Evolutionary conservation across 2,113 vertebrate species (phyloP), one percentile per base, ranked within the genome.

Genomic region (Miniopterus natalensis): DNA sequence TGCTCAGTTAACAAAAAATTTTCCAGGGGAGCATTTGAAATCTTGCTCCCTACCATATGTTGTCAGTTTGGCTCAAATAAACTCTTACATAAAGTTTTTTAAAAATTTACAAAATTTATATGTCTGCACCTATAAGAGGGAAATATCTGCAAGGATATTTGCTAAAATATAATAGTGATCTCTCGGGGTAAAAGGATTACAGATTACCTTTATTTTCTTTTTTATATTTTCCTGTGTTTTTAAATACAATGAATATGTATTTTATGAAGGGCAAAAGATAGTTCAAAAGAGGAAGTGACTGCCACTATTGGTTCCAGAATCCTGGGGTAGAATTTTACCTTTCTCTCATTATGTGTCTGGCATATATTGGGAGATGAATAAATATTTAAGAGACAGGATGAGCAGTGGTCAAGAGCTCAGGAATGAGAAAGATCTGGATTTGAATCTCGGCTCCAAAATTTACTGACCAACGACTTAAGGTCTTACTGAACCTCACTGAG

Each of bases 311-410:
- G 15, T 90, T 90, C 31, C 13, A 83, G 51, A 95, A 79, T 68
- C 20, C 77, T 75, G 36, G 9, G 9, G 57, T 59, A 29, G 49
- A 91, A 95, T 85, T 88, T 80, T 92, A 84, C 66, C 15, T 65
- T 84, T 83, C 31, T 70, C 47, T 78, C n/a, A 68, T 25, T 80
- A n/a, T 27, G 25, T 74, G 21, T 90, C 27, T 80, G 6, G 20
- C 18, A 81, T 14, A 75, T 57, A 80, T 2, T 71, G 42, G 31
- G 27, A n/a, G 23, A 63, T 68, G 87, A 73, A 90, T 31, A 87
- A 95, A 92, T 18, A 75, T 75, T 49, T 86, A 20, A 96, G 74
- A 93, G 15, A 21, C 49, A 79, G 25, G 55, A 49, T 87, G 21
- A 63, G 20, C 10, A 78, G 42, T 73, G 47, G 55, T 70, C 74